phyloP scores from a whole-genome alignment of 1,140 invertebrate genomes.

The Nephila pilipes region DNA sequence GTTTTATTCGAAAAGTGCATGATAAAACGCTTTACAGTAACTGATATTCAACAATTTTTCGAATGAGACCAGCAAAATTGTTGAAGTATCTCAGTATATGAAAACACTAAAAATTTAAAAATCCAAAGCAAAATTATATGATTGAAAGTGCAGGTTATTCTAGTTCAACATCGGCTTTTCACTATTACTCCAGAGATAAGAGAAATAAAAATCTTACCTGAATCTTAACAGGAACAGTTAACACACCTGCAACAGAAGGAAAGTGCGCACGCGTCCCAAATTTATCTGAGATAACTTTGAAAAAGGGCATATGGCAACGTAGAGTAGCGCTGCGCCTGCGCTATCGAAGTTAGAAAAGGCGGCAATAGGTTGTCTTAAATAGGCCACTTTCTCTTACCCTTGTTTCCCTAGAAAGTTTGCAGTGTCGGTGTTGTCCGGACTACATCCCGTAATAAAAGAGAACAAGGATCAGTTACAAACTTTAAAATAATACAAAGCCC shows the following conservation, averaged over 20 bases:
- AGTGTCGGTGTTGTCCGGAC: conserved; percentile 16
- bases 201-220: conserved; percentile 44
- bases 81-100: neutral
- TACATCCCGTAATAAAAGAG: conserved; percentile 13
- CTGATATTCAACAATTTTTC: too few species aligned
- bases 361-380: conserved; percentile 37
- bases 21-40: too few species aligned
- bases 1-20: too few species aligned
- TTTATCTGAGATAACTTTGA: conserved; percentile 27
- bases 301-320: conserved; percentile 18
- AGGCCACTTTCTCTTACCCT: conserved; percentile 47
- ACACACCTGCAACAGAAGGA: conserved; percentile 21
- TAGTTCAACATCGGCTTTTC: neutral
- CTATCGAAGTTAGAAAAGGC: conserved; percentile 14
- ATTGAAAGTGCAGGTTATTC: neutral
- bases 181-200: neutral
- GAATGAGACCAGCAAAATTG: neutral
- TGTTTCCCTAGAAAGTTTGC: conserved; percentile 41
- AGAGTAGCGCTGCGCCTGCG: conserved; percentile 4
- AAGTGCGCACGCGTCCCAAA: conserved; percentile 32
- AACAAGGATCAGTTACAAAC: neutral
- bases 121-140: neutral
- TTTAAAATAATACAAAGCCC: neutral
- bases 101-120: neutral
- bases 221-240: neutral